A percentile compares a stretch with the other conserved stretches of the same genome.
Conservation (phyloP, 1,140 invertebrate species). For the Panagrolaimus sp. region DNA sequence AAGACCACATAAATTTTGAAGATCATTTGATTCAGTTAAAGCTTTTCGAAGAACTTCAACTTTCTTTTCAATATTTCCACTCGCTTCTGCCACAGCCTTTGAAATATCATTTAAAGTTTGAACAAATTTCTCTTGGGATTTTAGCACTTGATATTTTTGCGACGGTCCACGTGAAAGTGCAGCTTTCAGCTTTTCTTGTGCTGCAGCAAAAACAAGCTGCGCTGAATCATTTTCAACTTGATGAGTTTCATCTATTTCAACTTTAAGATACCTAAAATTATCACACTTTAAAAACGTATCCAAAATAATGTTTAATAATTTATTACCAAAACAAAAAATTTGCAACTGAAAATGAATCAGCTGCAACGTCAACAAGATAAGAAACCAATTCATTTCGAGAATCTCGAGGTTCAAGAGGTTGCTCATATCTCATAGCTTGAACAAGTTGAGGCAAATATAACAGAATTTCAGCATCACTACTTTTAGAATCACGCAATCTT, state of each 20-base stretch:
- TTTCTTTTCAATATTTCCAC: conserved; percentile 17
- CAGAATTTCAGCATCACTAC: conserved; percentile 70
- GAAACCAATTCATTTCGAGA: neutral
- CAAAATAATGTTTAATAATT: no score
- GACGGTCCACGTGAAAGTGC: conserved; percentile 3
- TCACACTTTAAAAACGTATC: no score
- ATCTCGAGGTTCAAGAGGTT: neutral
- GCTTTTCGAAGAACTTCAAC: neutral
- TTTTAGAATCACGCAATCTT: conserved; percentile 65
- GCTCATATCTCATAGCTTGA: conserved; percentile 92
- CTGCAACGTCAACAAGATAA: neutral
- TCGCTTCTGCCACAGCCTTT: conserved; percentile 18
- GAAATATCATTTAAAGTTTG: conserved; percentile 13
- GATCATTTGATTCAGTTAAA: conserved; percentile 58
- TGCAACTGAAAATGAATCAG: conserved; percentile 24
- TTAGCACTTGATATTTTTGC: neutral
- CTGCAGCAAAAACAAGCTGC: no score
- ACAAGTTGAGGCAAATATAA: conserved; percentile 91
- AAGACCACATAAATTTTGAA: conserved; percentile 51
- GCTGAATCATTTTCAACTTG: no score
- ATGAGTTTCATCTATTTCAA: no score
- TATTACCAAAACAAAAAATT: conserved; percentile 40
- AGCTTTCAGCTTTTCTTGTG: conserved; percentile 8
- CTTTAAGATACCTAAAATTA: no score
- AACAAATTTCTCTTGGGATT: neutral